Evolutionary conservation across 2,888 invertebrate genomes (phyloP).

Genomic region (Aleiodes testaceus): DNA sequence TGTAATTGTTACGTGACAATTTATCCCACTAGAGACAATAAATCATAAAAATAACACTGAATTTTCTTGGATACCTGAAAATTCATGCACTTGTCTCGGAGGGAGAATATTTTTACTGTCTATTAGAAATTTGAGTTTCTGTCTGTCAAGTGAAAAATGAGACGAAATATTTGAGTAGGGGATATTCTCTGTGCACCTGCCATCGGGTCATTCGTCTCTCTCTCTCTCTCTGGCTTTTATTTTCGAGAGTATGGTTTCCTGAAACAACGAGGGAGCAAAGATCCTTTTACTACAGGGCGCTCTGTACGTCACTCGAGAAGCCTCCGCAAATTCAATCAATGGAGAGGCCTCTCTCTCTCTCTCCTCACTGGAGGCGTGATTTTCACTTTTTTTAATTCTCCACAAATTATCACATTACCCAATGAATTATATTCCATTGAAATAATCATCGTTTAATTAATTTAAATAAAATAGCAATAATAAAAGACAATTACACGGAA

Average conservation of each 20-base stretch:
- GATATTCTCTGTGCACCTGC: slow-evolving; percentile 33
- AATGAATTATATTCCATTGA: no score
- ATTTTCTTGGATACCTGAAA: slow-evolving; percentile 1
- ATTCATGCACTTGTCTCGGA: not conserved
- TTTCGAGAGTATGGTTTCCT: slow-evolving; percentile 22
- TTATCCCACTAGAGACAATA: slow-evolving; percentile 20
- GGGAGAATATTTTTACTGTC: not conserved
- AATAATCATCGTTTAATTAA: no score
- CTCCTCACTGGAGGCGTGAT: no score
- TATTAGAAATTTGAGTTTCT: not conserved
- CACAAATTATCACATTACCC: no score
- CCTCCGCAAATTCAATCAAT: not conserved
- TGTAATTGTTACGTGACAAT: slow-evolving; percentile 35
- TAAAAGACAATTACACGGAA: no score
- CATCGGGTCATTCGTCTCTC: slow-evolving; percentile 19
- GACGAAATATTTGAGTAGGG: slow-evolving; percentile 34
- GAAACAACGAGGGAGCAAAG: slow-evolving; percentile 34
- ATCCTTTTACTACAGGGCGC: slow-evolving; percentile 47
- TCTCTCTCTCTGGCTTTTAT: slow-evolving; percentile 25
- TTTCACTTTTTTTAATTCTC: no score
- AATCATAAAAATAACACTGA: slow-evolving; percentile 7
- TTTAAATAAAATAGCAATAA: no score
- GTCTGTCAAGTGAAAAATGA: slow-evolving; percentile 33
- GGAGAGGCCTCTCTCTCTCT: no score
- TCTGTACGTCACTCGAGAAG: slow-evolving; percentile 21